Evolutionary conservation across 2,113 vertebrate genomes (phyloP).

Genomic region (Cyprinus carpio): DNA sequence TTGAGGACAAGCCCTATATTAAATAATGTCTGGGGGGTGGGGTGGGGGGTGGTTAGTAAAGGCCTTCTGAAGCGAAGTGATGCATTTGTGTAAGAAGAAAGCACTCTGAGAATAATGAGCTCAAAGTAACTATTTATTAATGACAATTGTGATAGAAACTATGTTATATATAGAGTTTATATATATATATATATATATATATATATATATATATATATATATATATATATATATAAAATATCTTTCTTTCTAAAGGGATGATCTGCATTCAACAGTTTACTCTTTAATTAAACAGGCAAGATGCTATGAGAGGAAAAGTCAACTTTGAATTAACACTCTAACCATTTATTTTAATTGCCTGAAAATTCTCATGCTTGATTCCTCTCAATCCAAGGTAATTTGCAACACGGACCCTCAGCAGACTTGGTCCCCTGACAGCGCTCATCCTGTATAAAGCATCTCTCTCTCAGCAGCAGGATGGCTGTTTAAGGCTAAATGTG

Average conservation of each 20-base stretch:
- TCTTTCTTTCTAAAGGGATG: background rate
- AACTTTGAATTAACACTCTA: background rate
- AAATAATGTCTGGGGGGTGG: no score
- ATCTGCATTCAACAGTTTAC: slow-evolving; percentile 1
- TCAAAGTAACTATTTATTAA: background rate
- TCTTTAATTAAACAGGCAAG: background rate
- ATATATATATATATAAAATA: no score
- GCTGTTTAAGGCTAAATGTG: background rate
- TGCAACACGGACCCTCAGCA: background rate
- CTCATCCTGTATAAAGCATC: background rate
- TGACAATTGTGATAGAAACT: background rate
- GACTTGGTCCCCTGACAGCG: background rate
- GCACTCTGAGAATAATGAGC: background rate
- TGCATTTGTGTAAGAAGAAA: background rate
- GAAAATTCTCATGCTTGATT: background rate
- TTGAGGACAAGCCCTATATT: no score
- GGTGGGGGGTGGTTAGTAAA: no score
- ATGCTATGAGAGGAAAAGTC: background rate
- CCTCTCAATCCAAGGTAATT: background rate
- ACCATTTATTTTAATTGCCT: background rate
- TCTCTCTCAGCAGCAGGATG: background rate
- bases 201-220: no score
- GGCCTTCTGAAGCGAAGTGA: no score
- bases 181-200: no score
- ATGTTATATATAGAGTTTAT: background rate